Evolutionary conservation across 2,888 invertebrate species (phyloP), one percentile per base, ranked within the genome.

Genomic region (Drosophila mettleri): DNA sequence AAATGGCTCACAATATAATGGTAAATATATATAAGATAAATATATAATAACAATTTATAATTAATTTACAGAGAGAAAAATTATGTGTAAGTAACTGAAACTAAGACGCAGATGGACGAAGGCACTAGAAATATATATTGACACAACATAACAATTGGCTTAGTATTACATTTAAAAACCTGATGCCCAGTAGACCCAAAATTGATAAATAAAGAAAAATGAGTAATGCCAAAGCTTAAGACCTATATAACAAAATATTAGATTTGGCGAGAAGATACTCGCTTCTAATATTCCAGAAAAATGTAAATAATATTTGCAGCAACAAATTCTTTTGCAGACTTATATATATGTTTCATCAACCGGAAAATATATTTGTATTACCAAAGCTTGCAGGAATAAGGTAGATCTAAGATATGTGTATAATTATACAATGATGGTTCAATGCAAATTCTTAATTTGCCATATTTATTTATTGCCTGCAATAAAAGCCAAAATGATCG

Each of bases 71-170:
- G 8, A 27, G 24, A 48, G 20, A 48, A 4, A 33, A 8, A 8
- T 36, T 2, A 5, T 8, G 36, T 16, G 16, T 16, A 36, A 16
- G 5, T 14, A 36, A 36, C 7, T 36, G 16, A 36, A n/a, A 36
- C 29, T 16, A 6, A 7, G 16, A 36, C 16, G 6, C 8, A 36
- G n/a, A 22, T 2, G 48, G 31, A 48, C 14, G 33, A 48, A 48
- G 48, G 48, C 48, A 33, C 48, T 48, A 33, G 48, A 33, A 48
- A 48, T 33, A 22, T 33, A 48, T 20, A 48, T 33, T 48, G 20
- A 33, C 48, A 45, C 12, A 45, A 27, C 27, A 45, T 27, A 45
- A 18, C 27, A 16, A 16, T 45, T 18, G 45, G 27, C 18, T 45
- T 12, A 6, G 27, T 16, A 16, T 27, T 45, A 43, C 24, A 16